Percentiles rank a stretch among this genome's conserved stretches.
Evolutionary conservation across 1,140 invertebrate species (phyloP).

Genomic region (Mya arenaria): DNA sequence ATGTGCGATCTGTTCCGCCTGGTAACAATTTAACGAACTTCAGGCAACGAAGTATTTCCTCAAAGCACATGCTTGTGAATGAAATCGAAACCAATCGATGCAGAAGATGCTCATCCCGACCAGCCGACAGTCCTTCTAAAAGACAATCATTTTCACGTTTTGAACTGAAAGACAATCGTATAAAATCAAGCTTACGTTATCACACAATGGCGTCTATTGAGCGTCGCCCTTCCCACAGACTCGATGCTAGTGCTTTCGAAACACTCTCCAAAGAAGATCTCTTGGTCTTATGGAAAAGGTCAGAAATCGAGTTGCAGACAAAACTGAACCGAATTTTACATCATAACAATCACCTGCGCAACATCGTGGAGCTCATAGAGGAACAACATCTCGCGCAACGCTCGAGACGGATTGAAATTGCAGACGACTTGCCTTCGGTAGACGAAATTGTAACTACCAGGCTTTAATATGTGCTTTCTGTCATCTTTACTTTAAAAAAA

Average conservation of each 20-base stretch:
- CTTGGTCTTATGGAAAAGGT: slow-evolving; percentile 74
- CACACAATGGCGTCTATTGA: slow-evolving; percentile 70
- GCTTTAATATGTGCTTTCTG: too few relatives aligned
- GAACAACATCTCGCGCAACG: too few relatives aligned
- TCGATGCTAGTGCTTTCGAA: slow-evolving; percentile 74
- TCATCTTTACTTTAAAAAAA: too few relatives aligned
- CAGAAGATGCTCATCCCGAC: background rate
- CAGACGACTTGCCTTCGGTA: too few relatives aligned
- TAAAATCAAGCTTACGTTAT: slow-evolving; percentile 72
- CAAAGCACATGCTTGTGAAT: slow-evolving; percentile 26
- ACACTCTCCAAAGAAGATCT: slow-evolving; percentile 76
- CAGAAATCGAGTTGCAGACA: slow-evolving; percentile 74
- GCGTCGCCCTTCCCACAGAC: slow-evolving; percentile 56
- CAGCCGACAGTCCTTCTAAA: background rate
- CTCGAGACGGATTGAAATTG: too few relatives aligned
- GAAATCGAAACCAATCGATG: slow-evolving; percentile 7
- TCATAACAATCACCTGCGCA: slow-evolving; percentile 55
- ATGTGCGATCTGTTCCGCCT: background rate
- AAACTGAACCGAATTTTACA: slow-evolving; percentile 61
- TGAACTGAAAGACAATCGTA: slow-evolving; percentile 71
- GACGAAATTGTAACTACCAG: too few relatives aligned
- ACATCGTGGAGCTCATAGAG: slow-evolving; percentile 22
- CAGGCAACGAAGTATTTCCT: too few relatives aligned
- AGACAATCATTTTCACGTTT: background rate
- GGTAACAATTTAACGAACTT: too few relatives aligned